phyloP scores from a whole-genome alignment of 2,113 vertebrate genomes.

The Oostethus manadensis region DNA sequence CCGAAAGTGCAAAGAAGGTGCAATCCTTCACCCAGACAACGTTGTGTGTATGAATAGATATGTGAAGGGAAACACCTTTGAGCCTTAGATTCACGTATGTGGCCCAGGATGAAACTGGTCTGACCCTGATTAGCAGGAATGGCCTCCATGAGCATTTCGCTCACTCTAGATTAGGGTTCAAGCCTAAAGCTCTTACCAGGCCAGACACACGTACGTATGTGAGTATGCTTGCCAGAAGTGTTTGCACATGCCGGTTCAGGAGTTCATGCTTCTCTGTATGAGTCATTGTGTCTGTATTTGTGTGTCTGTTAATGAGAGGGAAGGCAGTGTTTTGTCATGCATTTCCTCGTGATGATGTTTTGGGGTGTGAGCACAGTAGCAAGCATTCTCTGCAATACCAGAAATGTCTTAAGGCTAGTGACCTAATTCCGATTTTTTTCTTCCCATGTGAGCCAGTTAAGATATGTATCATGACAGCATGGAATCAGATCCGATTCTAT shows the following conservation, averaged over 20 bases:
- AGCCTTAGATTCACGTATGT: background rate
- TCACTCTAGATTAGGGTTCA: constrained; percentile 32
- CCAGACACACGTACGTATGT: constrained; percentile 6
- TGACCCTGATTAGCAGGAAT: constrained; percentile 46
- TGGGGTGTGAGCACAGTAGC: background rate
- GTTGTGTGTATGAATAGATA: constrained; percentile 11
- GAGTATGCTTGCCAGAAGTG: constrained; percentile 18
- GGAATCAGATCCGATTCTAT: background rate
- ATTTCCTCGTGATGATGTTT: constrained; percentile 2
- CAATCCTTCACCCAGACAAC: background rate
- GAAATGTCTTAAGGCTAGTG: background rate
- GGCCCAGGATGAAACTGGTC: constrained; percentile 36
- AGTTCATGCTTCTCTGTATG: constrained; percentile 16
- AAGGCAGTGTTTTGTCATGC: constrained; percentile 2
- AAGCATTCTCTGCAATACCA: background rate
- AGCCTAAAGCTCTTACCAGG: constrained; percentile 17
- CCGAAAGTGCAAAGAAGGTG: constrained; percentile 34
- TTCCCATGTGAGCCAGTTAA: background rate
- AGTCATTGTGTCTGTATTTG: constrained; percentile 24
- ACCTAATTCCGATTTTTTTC: background rate
- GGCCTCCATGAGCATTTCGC: constrained; percentile 44
- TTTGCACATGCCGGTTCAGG: constrained; percentile 4
- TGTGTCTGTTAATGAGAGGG: constrained; percentile 14
- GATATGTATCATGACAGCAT: background rate
- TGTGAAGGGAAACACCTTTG: constrained; percentile 29